Evolutionary conservation across 2,888 invertebrate species (phyloP), one percentile per base, ranked within the genome.

Genomic region (Drosophila atroscutellata): DNA sequence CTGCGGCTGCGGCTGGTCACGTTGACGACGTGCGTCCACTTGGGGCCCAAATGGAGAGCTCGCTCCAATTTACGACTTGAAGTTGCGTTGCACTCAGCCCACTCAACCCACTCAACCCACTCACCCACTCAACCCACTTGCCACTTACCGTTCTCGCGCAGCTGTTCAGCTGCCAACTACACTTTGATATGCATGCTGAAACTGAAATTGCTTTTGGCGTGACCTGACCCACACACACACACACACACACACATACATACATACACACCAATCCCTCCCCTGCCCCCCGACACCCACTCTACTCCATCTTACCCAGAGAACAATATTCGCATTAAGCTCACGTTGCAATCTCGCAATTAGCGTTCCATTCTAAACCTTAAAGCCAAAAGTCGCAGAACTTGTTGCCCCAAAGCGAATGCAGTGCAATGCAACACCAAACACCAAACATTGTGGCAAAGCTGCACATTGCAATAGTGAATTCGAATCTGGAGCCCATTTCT

Each of bases 311-410:
- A 28, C 37, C 47, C 28, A 45, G 26, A 26, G 37, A 73, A 71
- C 61, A 64, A 80, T 80, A 54, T 81, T 60, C 67, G 63, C 84
- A 70, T 68, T 81, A 62, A 66, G 60, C 55, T 74, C 66, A 15
- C 15, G 62, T 60, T 76, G 66, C 74, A 84, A 81, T 64, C 78
- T 64, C 52, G 74, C 51, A 58, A 71, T 63, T 62, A 69, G 54
- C 54, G 49, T 36, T 30, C 37, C 36, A 55, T n/a, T 45, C 36
- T 68, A 81, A 75, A 47, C 65, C 72, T 77, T 77, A 83, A 86
- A 86, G 81, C 81, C 71, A 65, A 86, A 83, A 86, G 77, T 72
- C 84, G 70, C 74, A 72, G 75, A 80, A 81, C 81, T 86, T 83
- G 86, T 39, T 39, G 39, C 45, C 71, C 75, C 69, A 42, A 60